Evolutionary conservation across 2,888 invertebrate genomes (phyloP), one percentile per base, ranked within the genome.

Genomic region (Chorisops tibialis): DNA sequence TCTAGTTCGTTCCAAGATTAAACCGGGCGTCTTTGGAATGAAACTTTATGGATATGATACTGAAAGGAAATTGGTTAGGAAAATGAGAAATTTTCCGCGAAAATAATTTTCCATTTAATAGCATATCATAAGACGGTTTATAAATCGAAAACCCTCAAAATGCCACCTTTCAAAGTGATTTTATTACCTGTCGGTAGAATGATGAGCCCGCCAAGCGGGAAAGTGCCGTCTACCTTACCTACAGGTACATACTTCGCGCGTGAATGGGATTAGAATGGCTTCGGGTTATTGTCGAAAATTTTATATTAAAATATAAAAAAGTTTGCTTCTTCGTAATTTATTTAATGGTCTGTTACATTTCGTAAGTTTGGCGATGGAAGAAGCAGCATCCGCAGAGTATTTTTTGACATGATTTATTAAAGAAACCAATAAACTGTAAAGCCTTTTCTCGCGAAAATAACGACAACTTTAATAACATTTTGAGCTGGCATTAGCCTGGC

Each of bases 341-440:
- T 30, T 16, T 56, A 43, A 45, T 45, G 16, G 56, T 30, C 16
- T 24, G 18, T 6, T 56, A 18, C 12, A 16, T 18, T 51, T 38
- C 14, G 50, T 14, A 18, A 14, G 22, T n/a, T 24, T 9, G 30
- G 16, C 6, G 50, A 50, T 48, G 43, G 18, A n/a, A 21, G 21
- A 47, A 47, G n/a, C 12, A 16, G 14, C 37, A 37, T 54, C 22
- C n/a, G 22, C 11, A 18, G 39, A 19, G 39, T 38, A 38, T 39
- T 41, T 54, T 41, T 16, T 43, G 43, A 39, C 24, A 56, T 56
- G 56, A 56, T 56, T 56, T 56, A 56, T 56, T 39, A 39, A 39
- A 56, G 35, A 45, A 45, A 24, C 56, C 56, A 56, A 56, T 56
- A 56, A 56, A 56, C 43, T 45, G 45, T 56, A 45, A 56, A 43